Base-by-base conservation (phyloP, 2,888 invertebrate genomes). In the Cheilosia soror region DNA sequence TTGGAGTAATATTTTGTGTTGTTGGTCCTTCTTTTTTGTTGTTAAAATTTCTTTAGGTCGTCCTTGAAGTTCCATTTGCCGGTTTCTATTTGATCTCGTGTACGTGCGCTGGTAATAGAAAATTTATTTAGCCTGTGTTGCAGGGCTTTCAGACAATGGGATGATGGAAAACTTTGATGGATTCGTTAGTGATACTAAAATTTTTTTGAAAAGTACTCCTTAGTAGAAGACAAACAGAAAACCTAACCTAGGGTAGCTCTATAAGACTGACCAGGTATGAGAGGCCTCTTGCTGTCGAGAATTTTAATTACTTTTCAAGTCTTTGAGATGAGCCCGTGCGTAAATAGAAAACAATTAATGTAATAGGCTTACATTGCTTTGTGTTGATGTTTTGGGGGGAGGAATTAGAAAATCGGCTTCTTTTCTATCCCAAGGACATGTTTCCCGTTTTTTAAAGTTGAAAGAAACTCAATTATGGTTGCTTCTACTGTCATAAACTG, bases 71-170 rank as follows among this genome's bases (percentile, higher is more conserved):
- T 71, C 60, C 65, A 75, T 76, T 85, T 85, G 79, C 20, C 49
- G 42, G 66, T 49, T 71, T 71, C 66, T 68, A 71, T 85, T 85
- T 85, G 80, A 85, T 80, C 66, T 81, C 37, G 40, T 69, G 57
- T 37, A 60, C 65, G 62, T 79, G 72, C 49, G 57, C 55, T 27
- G 29, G 71, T 66, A 71, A 62, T 40, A 65, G 65, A 55, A 66
- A 60, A 77, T 77, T 63, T 78, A 27, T 20, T 55, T 71, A n/a
- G 40, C n/a, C 47, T 53, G 11, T 29, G 27, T 25, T 40, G 15
- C 27, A 29, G 13, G 27, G 47, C 27, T n/a, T 27, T 44, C 58
- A 63, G 0, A 33, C 27, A 4, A 40, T 47, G 25, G 40, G 29
- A 42, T 25, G 47, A n/a, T 51, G 20, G 25, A 20, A 40, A 53